Base-by-base conservation (phyloP, 1,140 invertebrate genomes). In the Meloidogyne hapla region DNA sequence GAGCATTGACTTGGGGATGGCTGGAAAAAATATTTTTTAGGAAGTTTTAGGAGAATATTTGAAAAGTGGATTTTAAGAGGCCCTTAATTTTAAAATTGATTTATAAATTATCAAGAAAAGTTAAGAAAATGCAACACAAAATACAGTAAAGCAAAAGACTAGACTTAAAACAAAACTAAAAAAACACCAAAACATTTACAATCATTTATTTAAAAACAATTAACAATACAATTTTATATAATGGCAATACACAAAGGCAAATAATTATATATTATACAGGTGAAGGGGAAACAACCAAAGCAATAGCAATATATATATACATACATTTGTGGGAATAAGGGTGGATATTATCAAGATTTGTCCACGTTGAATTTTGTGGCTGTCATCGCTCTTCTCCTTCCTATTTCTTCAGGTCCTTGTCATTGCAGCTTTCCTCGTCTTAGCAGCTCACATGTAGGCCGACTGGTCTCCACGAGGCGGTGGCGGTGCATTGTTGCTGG, bases 321-420 rank as follows among this genome's bases (percentile, higher is more conserved):
- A 56, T 48, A 18, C 3, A 48, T 18, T 48, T 48, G 15, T 48
- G 18, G 48, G 48, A n/a, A n/a, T n/a, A 56, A 5, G 48, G 48
- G 48, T 56, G 18, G 12, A 6, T 56, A n/a, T 56, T 56, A n/a
- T n/a, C 18, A n/a, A n/a, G 18, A n/a, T 56, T n/a, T 56, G 18
- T 56, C 48, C 18, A 56, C 48, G 15, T 48, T 48, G 45, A 48
- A 56, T 56, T 56, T n/a, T 5, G 18, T 56, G 45, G 48, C 48
- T 56, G 48, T 56, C 48, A 56, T 56, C 48, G 48, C 48, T 56
- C 48, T 56, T 56, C 48, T 56, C 48, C 5, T 56, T 56, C 48
- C 48, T 56, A 56, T 56, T 56, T n/a, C 48, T 56, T 56, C 18
- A 56, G 15, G 8, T 56, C 18, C 48, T 56, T 45, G 13, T 45